Base-by-base conservation (phyloP, 1,140 invertebrate genomes). In the Caenorhabditis latens region DNA sequence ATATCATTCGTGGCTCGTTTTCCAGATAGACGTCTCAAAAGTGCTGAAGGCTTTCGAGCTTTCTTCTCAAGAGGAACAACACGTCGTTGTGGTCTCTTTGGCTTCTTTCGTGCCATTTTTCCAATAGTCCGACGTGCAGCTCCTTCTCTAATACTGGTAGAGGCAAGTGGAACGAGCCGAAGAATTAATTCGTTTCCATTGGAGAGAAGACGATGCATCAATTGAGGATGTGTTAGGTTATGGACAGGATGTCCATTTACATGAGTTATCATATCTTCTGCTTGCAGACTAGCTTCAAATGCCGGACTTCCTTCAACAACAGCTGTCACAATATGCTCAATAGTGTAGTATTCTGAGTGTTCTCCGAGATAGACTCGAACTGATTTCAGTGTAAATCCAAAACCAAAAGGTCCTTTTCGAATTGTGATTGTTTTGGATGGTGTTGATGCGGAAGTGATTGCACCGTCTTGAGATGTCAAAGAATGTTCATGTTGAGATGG, bases 161-260 rank as follows among this genome's bases (percentile, higher is more conserved):
- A 55, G n/a, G 87, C 82, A 40, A 92, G 83, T 8, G 91, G 91
- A 0, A 89, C 57, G 16, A 83, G 46, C 57, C 57, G 86, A 6
- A 46, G 57, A 83, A 83, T 48, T 7, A 88, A 43, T 61, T 88
- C 87, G 42, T 90, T 90, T 57, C 90, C 91, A 50, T 83, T 88
- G 7, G 90, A 89, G n/a, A 92, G 89, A 16, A 92, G 90, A 6
- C 90, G 89, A 84, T 92, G 91, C 91, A 93, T 92, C 48, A 92
- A 71, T 83, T 92, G 90, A 0, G 91, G 91, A 88, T 92, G 91
- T 6, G 92, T 91, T 82, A 92, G 89, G 84, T 92, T 92, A 58
- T 92, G 91, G 24, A 92, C 91, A 14, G 92, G 86, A 82, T 92
- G 90, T 9, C 89, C 89, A 43, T 92, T 90, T 50, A 92, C 91